phyloP scores from a whole-genome alignment of 2,888 invertebrate species.

The Nomada goodeniana region DNA sequence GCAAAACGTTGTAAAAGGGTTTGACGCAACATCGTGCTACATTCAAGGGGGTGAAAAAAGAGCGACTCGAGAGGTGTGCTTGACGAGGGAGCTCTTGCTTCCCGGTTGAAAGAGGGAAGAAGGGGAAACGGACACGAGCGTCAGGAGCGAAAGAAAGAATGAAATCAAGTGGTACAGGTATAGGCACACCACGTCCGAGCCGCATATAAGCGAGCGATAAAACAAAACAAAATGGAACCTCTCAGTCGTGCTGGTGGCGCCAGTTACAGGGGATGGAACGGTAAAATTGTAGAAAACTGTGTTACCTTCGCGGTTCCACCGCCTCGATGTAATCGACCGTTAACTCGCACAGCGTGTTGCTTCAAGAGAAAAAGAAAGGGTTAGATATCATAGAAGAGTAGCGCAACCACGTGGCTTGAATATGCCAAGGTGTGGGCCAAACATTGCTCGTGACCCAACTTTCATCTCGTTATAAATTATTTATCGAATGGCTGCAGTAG shows the following conservation, averaged over 20 bases:
- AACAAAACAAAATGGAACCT: conserved; percentile 2
- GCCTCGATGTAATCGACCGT: conserved; percentile 77
- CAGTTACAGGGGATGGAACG: conserved; percentile 71
- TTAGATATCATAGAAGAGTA: conserved; percentile 54
- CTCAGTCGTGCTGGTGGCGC: conserved; percentile 73
- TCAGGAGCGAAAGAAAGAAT: conserved; percentile 1
- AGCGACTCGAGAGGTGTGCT: conserved; percentile 11
- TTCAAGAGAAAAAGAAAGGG: conserved; percentile 76
- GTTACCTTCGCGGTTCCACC: conserved; percentile 83
- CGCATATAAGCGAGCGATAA: conserved; percentile 5
- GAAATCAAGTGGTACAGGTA: not conserved
- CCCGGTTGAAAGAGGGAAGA: not conserved
- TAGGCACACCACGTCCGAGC: conserved; percentile 16
- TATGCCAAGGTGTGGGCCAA: not conserved
- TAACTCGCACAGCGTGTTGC: conserved; percentile 79
- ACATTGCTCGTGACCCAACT: no score
- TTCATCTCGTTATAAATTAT: no score
- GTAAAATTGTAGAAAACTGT: conserved; percentile 69
- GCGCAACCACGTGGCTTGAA: not conserved
- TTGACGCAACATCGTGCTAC: not conserved
- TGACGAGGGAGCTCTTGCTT: not conserved
- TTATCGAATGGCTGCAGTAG: no score
- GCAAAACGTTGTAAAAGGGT: conserved; percentile 9
- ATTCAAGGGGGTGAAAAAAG: not conserved
- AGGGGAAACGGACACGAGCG: not conserved